Conservation (phyloP, 2,113 vertebrate species). For the Jaculus jaculus region DNA sequence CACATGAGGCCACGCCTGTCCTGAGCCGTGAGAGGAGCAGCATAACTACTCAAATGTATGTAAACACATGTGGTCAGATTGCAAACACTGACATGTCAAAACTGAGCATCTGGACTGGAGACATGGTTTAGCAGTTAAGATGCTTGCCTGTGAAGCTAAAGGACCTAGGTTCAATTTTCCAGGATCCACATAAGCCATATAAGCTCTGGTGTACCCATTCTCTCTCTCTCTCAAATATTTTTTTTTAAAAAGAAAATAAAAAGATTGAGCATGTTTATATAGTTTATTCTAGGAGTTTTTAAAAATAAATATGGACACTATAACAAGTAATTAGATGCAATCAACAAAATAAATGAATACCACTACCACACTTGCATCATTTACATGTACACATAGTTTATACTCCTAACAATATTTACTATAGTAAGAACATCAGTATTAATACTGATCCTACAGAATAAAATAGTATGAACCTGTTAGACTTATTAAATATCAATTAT, state of each 20-base stretch:
- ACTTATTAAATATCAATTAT: not conserved
- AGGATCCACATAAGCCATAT: too few species aligned
- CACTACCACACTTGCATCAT: not conserved
- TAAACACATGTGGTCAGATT: slow-evolving; percentile 8
- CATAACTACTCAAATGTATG: not conserved
- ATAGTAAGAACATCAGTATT: not conserved
- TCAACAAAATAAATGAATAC: not conserved
- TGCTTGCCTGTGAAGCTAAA: too few species aligned
- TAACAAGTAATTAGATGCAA: not conserved
- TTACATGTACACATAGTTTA: not conserved
- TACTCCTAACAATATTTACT: slow-evolving; percentile 18
- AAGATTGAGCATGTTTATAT: not conserved
- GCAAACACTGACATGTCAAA: slow-evolving; percentile 4
- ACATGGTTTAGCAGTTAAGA: too few species aligned
- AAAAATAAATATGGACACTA: slow-evolving; percentile 42
- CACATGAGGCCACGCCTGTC: not conserved
- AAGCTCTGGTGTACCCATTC: too few species aligned
- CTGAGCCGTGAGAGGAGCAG: not conserved
- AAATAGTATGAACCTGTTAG: not conserved
- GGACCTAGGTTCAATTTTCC: too few species aligned
- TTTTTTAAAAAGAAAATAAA: too few species aligned
- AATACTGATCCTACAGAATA: not conserved
- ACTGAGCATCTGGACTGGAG: not conserved
- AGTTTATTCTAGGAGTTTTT: not conserved
- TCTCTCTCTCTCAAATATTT: too few species aligned